phyloP scores from a whole-genome alignment of 2,888 invertebrate genomes.

The Drosophila demipolita region DNA sequence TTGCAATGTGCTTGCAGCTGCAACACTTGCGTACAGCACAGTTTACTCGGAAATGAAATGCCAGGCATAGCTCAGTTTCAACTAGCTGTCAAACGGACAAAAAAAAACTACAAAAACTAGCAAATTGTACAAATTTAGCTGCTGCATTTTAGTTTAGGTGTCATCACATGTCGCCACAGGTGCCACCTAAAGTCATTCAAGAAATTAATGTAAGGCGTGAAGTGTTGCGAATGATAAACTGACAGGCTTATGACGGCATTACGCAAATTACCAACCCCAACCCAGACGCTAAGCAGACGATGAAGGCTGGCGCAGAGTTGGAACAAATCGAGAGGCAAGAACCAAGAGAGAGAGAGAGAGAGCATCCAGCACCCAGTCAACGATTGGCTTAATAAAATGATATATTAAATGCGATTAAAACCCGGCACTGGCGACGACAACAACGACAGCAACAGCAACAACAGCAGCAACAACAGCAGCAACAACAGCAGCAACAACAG shows the following conservation, averaged over 20 bases:
- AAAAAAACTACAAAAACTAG: slow-evolving; percentile 2
- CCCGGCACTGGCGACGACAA: slow-evolving; percentile 49
- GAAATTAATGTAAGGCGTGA: slow-evolving; percentile 38
- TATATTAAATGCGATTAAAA: slow-evolving; percentile 80
- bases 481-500: slow-evolving; percentile 18
- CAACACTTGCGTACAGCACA: slow-evolving; percentile 36
- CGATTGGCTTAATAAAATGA: slow-evolving; percentile 78
- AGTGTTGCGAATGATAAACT: slow-evolving; percentile 71
- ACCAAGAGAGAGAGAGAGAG: not conserved
- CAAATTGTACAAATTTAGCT: slow-evolving; percentile 6
- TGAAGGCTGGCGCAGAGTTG: slow-evolving; percentile 13
- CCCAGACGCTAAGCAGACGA: slow-evolving; percentile 52
- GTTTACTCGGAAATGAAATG: slow-evolving; percentile 67
- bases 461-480: slow-evolving; percentile 13
- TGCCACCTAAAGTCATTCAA: slow-evolving; percentile 49
- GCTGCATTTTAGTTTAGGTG: slow-evolving; percentile 46
- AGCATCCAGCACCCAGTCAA: slow-evolving; percentile 19
- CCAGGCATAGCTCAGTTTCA: slow-evolving; percentile 57
- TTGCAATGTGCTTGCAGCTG: slow-evolving; percentile 49
- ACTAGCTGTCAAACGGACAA: slow-evolving; percentile 36
- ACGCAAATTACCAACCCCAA: slow-evolving; percentile 66
- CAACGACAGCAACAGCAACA: slow-evolving; percentile 29
- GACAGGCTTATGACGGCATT: slow-evolving; percentile 78
- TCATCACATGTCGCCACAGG: slow-evolving; percentile 66
- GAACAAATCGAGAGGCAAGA: not conserved